Evolutionary conservation across 2,797 vertebrate species (phyloP).

Genomic region (Stomatorhinus walkeri): DNA sequence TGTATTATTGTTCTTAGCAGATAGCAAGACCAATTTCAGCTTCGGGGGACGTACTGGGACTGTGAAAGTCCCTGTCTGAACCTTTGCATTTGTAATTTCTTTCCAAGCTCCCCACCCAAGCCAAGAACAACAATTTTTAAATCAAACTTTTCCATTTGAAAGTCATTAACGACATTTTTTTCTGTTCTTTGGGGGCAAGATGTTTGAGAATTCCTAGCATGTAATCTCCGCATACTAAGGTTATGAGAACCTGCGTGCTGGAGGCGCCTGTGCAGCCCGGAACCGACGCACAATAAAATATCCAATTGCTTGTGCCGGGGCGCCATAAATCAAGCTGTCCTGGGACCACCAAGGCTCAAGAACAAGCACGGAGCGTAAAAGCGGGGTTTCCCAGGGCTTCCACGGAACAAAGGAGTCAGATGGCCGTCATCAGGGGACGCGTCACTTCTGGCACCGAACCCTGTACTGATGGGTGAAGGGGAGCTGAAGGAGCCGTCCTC

Average conservation of each 20-base stretch:
- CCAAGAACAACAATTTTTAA: background rate
- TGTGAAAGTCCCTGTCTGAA: slow-evolving; percentile 41
- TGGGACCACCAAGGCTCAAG: slow-evolving; percentile 10
- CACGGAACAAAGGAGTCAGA: slow-evolving; percentile 28
- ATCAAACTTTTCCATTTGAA: background rate
- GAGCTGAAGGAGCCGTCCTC: background rate
- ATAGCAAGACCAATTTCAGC: slow-evolving; percentile 3
- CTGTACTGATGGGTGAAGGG: background rate
- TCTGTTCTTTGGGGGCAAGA: background rate
- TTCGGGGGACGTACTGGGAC: background rate
- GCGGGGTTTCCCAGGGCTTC: slow-evolving; percentile 33
- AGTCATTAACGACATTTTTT: background rate
- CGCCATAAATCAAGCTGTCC: slow-evolving; percentile 46
- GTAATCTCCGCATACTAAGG: background rate
- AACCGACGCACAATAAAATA: background rate
- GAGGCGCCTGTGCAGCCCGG: background rate
- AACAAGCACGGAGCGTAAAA: slow-evolving; percentile 25
- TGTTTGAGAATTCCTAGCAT: background rate
- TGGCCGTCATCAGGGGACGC: slow-evolving; percentile 36
- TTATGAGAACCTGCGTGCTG: background rate
- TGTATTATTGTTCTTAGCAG: slow-evolving; percentile 11
- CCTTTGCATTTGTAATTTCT: slow-evolving; percentile 48
- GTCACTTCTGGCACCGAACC: background rate
- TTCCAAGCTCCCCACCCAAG: slow-evolving; percentile 37
- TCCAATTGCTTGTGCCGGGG: background rate